A percentile compares a stretch with the other conserved stretches of the same genome.
These are phyloP conservation scores for Erebia epiphron DNA, from an alignment of 2,888 invertebrate genomes.

Conservation along the genomic window DNA sequence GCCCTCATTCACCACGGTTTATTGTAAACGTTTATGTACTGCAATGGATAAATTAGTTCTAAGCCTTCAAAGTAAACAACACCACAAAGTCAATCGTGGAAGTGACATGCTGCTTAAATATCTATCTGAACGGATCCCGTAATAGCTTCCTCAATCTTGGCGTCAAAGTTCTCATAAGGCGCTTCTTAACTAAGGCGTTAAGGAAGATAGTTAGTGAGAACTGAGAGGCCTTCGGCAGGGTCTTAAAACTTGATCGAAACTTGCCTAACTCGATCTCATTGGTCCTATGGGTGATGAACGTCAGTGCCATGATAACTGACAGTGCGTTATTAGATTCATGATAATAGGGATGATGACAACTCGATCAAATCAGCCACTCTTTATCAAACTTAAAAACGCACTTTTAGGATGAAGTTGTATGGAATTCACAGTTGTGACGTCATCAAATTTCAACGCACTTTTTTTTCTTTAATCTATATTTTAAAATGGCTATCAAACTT, in stretches of 20 bases:
- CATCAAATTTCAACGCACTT: too few relatives aligned
- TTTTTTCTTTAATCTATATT: too few relatives aligned
- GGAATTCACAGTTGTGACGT: too few relatives aligned
- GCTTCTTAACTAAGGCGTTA: constrained; percentile 82
- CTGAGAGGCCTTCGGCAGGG: constrained; percentile 77
- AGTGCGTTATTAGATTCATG: constrained; percentile 78
- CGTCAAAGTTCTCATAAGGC: constrained; percentile 82
- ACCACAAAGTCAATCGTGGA: constrained; percentile 78
- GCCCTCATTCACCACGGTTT: neutral
- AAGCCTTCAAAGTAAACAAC: constrained; percentile 78
- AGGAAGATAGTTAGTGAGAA: constrained; percentile 80
- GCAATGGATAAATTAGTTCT: constrained; percentile 65
- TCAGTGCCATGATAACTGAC: constrained; percentile 70
- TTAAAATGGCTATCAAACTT: too few relatives aligned
- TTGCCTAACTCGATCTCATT: constrained; percentile 76
- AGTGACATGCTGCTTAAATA: constrained; percentile 79
- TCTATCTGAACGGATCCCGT: constrained; percentile 78
- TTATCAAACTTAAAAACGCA: too few relatives aligned
- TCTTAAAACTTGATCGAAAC: constrained; percentile 79
- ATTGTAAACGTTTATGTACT: constrained; percentile 22
- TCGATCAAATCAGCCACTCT: too few relatives aligned
- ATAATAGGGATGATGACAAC: constrained; percentile 25
- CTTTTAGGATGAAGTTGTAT: too few relatives aligned
- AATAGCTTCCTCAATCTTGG: constrained; percentile 82
- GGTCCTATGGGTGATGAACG: constrained; percentile 60